Conservation (phyloP, 2,113 vertebrate species). For the Dolichotis patagonum region DNA sequence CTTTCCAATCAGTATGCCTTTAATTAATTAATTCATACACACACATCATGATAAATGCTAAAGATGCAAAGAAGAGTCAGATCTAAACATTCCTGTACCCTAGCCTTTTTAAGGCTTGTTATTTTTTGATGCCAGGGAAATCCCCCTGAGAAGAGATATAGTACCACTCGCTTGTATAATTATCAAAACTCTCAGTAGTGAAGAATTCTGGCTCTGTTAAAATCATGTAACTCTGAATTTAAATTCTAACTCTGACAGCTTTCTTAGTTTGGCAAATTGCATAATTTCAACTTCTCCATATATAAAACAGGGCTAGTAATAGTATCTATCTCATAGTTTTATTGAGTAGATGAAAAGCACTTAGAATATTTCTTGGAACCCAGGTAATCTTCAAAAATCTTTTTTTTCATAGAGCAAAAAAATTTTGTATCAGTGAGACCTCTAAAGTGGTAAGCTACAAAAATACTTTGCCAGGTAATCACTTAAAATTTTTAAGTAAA, state of each 20-base stretch:
- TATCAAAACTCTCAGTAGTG: not conserved
- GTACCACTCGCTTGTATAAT: not conserved
- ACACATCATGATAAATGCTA: not conserved
- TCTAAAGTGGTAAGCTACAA: not conserved
- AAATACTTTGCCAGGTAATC: slow-evolving; percentile 19
- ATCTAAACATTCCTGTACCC: slow-evolving; percentile 56
- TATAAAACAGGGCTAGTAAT: not conserved
- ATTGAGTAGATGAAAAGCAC: not conserved
- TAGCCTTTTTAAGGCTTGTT: slow-evolving; percentile 55
- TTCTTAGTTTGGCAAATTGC: not conserved
- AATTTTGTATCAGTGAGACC: slow-evolving; percentile 12
- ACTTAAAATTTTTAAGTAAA: not conserved
- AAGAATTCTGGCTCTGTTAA: not conserved
- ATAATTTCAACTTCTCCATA: not conserved
- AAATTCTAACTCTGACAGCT: not conserved
- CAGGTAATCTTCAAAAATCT: not conserved
- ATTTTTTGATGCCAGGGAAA: slow-evolving; percentile 66
- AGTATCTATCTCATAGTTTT: not conserved
- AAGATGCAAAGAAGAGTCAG: not conserved
- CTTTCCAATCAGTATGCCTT: not conserved
- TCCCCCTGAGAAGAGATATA: not conserved
- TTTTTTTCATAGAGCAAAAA: not conserved
- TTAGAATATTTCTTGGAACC: not conserved
- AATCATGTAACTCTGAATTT: not conserved
- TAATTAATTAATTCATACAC: not conserved